phyloP scores from a whole-genome alignment of 2,113 vertebrate genomes.

The Scophthalmus maximus region DNA sequence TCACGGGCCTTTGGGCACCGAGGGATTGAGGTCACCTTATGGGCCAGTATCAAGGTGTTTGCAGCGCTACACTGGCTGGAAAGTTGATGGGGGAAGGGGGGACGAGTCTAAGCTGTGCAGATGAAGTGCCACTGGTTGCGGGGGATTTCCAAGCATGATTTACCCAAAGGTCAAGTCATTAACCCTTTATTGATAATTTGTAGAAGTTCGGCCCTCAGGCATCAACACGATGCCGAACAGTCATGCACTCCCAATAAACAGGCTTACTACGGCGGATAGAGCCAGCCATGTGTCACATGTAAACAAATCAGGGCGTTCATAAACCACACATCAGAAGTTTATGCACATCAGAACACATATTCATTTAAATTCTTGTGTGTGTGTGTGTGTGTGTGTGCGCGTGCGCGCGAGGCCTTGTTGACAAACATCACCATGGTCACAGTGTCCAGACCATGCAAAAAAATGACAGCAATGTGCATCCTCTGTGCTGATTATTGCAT shows the following conservation, averaged over 20 bases:
- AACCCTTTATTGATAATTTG: conserved; percentile 75
- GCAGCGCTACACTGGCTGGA: conserved; percentile 27
- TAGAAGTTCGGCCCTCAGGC: conserved; percentile 54
- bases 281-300: conserved; percentile 45
- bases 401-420: conserved; percentile 11
- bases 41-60: conserved; percentile 59
- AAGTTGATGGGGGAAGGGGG: conserved; percentile 57
- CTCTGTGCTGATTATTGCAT: conserved; percentile 56
- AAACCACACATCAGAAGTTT: conserved; percentile 23
- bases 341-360: conserved; percentile 6
- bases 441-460: conserved; percentile 18
- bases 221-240: conserved; percentile 60
- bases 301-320: conserved; percentile 38
- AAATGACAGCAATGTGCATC: conserved; percentile 31
- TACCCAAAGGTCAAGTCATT: conserved; percentile 75
- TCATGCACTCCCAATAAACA: conserved; percentile 49
- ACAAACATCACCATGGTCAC: conserved; percentile 15
- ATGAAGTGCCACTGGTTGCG: conserved; percentile 58
- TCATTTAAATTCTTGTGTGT: conserved; percentile 1
- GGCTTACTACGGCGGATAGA: conserved; percentile 41
- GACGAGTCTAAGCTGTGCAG: conserved; percentile 49
- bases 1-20: conserved; percentile 52
- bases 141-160: conserved; percentile 65
- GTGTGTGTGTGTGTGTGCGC: neutral
- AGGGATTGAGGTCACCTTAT: conserved; percentile 55